These are phyloP conservation scores for Galerucella calmariensis DNA, from an alignment of 2,888 invertebrate species.

Conservation along the genomic window DNA sequence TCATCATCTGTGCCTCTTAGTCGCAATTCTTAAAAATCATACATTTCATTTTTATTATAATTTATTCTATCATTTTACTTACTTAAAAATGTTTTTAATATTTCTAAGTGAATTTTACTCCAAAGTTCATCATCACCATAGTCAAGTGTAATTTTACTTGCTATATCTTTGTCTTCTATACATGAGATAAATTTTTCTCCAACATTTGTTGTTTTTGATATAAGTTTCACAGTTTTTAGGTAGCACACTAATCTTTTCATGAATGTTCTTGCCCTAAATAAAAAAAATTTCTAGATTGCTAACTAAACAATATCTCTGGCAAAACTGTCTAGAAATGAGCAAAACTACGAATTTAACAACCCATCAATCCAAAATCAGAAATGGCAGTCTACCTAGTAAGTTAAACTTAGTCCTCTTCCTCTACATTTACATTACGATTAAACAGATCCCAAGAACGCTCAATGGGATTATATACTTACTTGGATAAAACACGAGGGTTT, in stretches of 20 bases:
- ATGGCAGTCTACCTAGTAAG: no score
- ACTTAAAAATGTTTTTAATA: constrained; percentile 57
- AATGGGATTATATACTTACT: constrained; percentile 53
- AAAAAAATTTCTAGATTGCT: constrained; percentile 54
- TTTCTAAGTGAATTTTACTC: constrained; percentile 54
- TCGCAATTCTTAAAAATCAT: constrained; percentile 53
- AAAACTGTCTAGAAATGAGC: no score
- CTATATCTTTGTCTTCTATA: constrained; percentile 48
- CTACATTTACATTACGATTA: no score
- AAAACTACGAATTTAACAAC: no score
- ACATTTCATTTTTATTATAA: neutral
- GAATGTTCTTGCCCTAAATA: constrained; percentile 35
- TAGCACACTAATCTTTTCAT: constrained; percentile 39
- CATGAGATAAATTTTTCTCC: constrained; percentile 58
- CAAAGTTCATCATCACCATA: constrained; percentile 49
- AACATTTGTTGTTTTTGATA: constrained; percentile 63
- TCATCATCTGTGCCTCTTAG: constrained; percentile 62
- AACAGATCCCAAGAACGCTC: no score
- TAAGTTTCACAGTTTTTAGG: constrained; percentile 61
- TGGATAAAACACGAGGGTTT: constrained; percentile 49
- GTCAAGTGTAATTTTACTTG: constrained; percentile 24
- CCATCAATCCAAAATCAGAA: no score
- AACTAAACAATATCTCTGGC: no score
- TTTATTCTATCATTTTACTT: constrained; percentile 40
- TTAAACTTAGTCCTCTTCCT: no score